Percentiles rank a stretch among this genome's conserved stretches.
phyloP scores from a whole-genome alignment of 2,113 vertebrate species.

The Recurvirostra avosetta region DNA sequence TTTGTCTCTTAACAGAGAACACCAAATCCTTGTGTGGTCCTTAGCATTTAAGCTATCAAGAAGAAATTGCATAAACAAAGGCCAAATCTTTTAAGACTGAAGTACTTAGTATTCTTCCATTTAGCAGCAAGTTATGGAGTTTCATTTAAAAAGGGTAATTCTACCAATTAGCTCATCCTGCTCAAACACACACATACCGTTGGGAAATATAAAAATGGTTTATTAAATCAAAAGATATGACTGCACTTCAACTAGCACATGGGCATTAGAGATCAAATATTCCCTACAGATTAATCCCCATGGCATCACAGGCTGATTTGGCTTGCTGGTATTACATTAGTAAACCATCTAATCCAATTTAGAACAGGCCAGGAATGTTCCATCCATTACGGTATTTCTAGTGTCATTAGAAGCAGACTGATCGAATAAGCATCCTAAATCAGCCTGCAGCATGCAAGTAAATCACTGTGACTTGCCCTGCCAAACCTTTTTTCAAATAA shows the following conservation, averaged over 20 bases:
- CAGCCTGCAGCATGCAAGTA: conserved; percentile 39
- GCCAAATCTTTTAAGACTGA: background rate
- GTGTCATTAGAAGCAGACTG: conserved; percentile 71
- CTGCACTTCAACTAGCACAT: conserved; percentile 42
- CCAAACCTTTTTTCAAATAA: background rate
- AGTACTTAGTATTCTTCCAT: conserved; percentile 25
- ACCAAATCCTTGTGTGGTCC: background rate
- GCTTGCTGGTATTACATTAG: conserved; percentile 68
- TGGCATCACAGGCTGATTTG: conserved; percentile 68
- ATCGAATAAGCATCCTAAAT: conserved; percentile 65
- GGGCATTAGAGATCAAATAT: conserved; percentile 60
- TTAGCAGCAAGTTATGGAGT: conserved; percentile 35
- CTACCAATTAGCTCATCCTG: conserved; percentile 61
- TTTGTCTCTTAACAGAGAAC: background rate
- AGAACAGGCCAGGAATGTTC: conserved; percentile 62
- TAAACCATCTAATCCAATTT: conserved; percentile 75
- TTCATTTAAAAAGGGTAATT: conserved; percentile 54
- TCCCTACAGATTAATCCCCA: conserved; percentile 64
- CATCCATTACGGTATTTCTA: conserved; percentile 67
- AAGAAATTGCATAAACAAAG: background rate
- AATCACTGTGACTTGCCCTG: conserved; percentile 7
- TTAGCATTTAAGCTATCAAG: background rate
- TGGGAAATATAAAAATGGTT: conserved; percentile 61
- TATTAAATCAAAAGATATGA: conserved; percentile 71
- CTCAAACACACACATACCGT: conserved; percentile 1